Evolutionary conservation across 2,797 vertebrate species (phyloP).

Genomic region (Chelon labrosus): DNA sequence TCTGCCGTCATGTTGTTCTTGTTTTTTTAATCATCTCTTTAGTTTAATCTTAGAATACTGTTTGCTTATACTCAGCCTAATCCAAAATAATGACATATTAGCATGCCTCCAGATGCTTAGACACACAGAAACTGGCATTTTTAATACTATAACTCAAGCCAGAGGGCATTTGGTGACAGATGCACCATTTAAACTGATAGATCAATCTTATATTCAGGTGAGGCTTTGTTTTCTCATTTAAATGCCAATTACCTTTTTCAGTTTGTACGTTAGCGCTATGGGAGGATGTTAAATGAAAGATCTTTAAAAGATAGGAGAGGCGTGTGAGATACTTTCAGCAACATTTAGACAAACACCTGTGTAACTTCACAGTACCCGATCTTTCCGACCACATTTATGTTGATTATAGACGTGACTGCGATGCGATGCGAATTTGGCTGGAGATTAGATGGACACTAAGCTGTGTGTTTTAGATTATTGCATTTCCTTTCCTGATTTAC

Average conservation of each 20-base stretch:
- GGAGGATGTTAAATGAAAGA: neutral
- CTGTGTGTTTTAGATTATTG: slow-evolving; percentile 34
- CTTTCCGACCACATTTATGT: neutral
- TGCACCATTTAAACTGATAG: neutral
- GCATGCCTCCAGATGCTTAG: neutral
- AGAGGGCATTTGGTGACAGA: neutral
- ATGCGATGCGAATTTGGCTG: neutral
- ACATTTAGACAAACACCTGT: neutral
- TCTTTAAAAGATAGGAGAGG: neutral
- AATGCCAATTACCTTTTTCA: neutral
- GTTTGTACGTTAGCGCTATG: neutral
- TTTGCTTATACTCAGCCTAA: no score
- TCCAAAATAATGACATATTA: no score
- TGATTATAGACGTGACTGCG: neutral
- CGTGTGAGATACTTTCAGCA: neutral
- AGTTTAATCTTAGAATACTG: neutral
- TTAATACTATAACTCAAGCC: neutral
- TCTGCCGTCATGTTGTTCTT: no score
- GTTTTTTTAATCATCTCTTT: neutral
- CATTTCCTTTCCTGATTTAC: slow-evolving; percentile 67
- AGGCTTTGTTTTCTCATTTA: neutral
- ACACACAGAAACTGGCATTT: neutral
- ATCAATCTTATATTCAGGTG: neutral
- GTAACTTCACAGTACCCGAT: neutral
- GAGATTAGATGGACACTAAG: slow-evolving; percentile 2